phyloP scores from a whole-genome alignment of 2,113 vertebrate genomes.

The Nymphicus hollandicus region DNA sequence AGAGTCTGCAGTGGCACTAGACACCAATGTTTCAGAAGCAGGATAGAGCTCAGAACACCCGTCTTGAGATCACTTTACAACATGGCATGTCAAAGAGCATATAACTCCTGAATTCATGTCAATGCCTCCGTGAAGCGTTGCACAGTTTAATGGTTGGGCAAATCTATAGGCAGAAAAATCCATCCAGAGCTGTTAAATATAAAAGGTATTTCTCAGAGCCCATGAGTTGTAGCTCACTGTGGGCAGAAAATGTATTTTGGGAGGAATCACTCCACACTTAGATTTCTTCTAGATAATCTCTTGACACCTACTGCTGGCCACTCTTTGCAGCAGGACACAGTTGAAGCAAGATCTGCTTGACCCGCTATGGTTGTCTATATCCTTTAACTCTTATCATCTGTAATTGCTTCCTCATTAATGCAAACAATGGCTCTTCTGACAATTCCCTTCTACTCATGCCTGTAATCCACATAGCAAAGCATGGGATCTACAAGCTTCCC shows the following conservation, averaged over 20 bases:
- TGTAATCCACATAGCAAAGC: not conserved
- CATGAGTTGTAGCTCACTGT: not conserved
- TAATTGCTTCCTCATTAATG: not conserved
- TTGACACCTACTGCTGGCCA: not conserved
- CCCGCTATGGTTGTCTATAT: not conserved
- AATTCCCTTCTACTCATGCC: not conserved
- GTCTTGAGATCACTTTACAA: not conserved
- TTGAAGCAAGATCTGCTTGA: not conserved
- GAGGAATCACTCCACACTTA: not conserved
- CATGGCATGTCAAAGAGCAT: rapidly evolving
- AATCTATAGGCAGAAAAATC: not conserved
- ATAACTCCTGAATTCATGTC: not conserved
- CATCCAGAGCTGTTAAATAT: not conserved
- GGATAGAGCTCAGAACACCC: not conserved
- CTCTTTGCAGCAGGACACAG: not conserved
- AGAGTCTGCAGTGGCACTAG: not conserved
- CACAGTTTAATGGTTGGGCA: not conserved
- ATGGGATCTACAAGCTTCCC: not conserved
- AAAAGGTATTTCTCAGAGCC: not conserved
- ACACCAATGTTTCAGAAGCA: not conserved
- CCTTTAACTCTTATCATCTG: not conserved
- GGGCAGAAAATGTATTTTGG: not conserved
- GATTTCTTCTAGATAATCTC: not conserved
- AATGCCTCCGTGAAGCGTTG: not conserved
- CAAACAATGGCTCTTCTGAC: not conserved